A percentile compares a stretch with the other conserved stretches of the same genome.
These are phyloP conservation scores for Mionectes macconnelli DNA, from an alignment of 2,113 vertebrate genomes.

Conservation along the genomic window DNA sequence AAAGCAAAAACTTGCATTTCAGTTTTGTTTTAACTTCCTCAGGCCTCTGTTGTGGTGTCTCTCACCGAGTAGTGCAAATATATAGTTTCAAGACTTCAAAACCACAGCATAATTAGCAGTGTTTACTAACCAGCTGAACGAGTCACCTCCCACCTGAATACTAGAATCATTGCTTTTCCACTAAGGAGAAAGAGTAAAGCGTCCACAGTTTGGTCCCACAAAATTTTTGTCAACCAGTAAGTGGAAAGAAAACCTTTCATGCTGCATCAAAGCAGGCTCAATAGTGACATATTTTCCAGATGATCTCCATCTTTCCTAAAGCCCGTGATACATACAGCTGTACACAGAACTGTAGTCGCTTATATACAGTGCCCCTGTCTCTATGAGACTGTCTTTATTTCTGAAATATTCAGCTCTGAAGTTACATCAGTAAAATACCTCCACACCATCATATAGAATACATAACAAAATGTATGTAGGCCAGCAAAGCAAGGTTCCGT, in stretches of 20 bases:
- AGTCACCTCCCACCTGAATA: neutral
- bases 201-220: neutral
- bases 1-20: neutral
- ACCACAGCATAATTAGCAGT: neutral
- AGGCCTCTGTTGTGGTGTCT: neutral
- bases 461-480: neutral
- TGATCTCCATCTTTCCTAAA: neutral
- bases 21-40: slow-evolving; percentile 20
- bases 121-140: neutral
- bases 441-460: neutral
- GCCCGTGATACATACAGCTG: neutral
- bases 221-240: neutral
- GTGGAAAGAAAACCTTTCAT: neutral
- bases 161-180: neutral
- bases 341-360: neutral
- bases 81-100: neutral
- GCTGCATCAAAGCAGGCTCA: neutral
- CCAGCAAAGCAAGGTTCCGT: neutral
- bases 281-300: neutral
- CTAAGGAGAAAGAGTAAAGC: neutral
- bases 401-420: neutral
- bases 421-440: neutral
- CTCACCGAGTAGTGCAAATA: neutral
- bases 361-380: neutral
- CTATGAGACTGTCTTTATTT: neutral